These are phyloP conservation scores for Campylomormyrus numenius DNA, from an alignment of 2,113 vertebrate species.

Conservation along the genomic window DNA sequence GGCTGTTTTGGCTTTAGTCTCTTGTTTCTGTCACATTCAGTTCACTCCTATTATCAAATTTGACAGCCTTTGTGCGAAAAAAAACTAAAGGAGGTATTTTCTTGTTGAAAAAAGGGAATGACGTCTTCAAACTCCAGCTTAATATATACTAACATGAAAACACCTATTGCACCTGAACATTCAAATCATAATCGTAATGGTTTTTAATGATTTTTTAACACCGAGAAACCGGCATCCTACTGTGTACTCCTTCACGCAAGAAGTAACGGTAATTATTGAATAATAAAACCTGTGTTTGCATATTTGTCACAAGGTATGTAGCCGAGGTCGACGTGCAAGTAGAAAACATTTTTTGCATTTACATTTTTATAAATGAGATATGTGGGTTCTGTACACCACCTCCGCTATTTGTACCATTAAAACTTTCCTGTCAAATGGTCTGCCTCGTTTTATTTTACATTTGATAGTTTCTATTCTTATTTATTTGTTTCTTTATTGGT, in stretches of 20 bases:
- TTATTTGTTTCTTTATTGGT: not conserved
- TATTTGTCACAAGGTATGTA: not conserved
- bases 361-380: not conserved
- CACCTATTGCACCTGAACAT: not conserved
- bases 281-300: not conserved
- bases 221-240: too few relatives aligned
- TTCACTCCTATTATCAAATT: not conserved
- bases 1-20: not conserved
- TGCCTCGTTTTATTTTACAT: not conserved
- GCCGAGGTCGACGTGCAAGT: not conserved
- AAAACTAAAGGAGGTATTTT: constrained; percentile 18
- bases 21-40: constrained; percentile 14
- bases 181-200: not conserved
- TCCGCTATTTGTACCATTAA: not conserved
- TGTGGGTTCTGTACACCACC: not conserved
- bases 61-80: constrained; percentile 19
- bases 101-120: not conserved
- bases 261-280: not conserved
- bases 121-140: constrained; percentile 16
- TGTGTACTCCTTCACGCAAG: not conserved
- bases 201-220: not conserved
- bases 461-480: not conserved
- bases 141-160: not conserved
- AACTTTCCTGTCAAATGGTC: not conserved
- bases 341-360: not conserved